Conservation (phyloP, 92 coral and sea anemone species). For the Zoanthus gigantus region DNA sequence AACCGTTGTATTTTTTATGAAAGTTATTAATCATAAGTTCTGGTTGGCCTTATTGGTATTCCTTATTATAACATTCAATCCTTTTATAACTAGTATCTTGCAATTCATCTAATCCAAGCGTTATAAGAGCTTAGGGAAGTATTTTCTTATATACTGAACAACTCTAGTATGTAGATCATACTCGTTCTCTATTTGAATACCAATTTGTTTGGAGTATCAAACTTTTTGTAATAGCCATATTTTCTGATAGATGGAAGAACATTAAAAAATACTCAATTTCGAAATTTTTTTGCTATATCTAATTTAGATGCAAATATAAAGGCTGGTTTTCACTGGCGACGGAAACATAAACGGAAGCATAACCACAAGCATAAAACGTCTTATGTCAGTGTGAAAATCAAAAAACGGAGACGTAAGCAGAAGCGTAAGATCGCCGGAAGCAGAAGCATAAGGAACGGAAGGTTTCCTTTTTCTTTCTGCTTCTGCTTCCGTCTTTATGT, state of each 20-base stretch:
- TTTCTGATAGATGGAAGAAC: not conserved
- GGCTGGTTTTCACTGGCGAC: too few relatives aligned
- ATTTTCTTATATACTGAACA: not conserved
- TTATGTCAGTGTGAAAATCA: too few relatives aligned
- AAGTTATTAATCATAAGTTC: constrained; percentile 26
- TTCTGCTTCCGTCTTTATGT: too few relatives aligned
- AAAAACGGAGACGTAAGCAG: too few relatives aligned
- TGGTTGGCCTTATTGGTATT: constrained; percentile 29
- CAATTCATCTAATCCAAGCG: not conserved
- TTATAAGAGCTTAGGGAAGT: not conserved
- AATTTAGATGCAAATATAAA: constrained; percentile 11
- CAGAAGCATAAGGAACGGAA: too few relatives aligned
- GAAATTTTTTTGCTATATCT: constrained; percentile 15
- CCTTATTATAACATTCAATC: not conserved
- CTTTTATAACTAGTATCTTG: not conserved
- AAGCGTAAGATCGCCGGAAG: too few relatives aligned
- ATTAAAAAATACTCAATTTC: constrained; percentile 27
- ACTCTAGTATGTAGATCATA: not conserved
- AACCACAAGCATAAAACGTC: too few relatives aligned
- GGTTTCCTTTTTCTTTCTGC: too few relatives aligned
- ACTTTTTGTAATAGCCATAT: too few relatives aligned
- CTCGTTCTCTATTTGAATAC: not conserved
- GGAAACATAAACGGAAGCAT: too few relatives aligned
- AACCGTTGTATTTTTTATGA: constrained; percentile 16
- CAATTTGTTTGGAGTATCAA: not conserved